Evolutionary conservation across 2,797 vertebrate genomes (phyloP), one percentile per base, ranked within the genome.

Genomic region (Amniataba percoides): DNA sequence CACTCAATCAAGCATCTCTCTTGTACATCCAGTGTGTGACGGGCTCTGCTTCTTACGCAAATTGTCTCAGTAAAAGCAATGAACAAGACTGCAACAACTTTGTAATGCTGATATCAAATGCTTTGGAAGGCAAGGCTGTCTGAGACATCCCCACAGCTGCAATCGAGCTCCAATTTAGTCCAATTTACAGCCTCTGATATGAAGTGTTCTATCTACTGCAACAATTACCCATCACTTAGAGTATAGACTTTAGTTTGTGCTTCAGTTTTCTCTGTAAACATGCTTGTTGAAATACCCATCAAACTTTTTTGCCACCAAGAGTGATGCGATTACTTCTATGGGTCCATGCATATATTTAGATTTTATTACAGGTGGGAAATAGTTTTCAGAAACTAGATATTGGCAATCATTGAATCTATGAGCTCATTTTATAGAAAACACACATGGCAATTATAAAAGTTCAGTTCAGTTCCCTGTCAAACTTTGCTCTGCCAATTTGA

Each of bases 1-100:
- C 76, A 83, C 66, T 78, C 25, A 71, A 65, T 77, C 36, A 25
- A 39, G 58, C 63, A 21, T 82, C 66, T 62, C 49, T 52, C 21
- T 55, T 62, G 58, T 43, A 34, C 2, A 51, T 66, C 48, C 62
- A 46, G 27, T 25, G n/a, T 68, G 71, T 64, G 74, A 67, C 23
- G 10, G 71, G 40, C 52, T 76, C 19, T 42, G 52, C n/a, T 58
- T 64, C 62, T 63, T 19, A 60, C 8, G 11, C 45, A 85, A 66
- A 83, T 51, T 62, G 43, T 76, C 48, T 56, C 62, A 42, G 60
- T 81, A 39, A 46, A 74, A 69, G 21, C 69, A 64, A 62, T 67
- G 42, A 72, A 61, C 21, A 51, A 31, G 51, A 56, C 21, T 61
- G 36, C 43, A 74, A 64, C 74, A 70, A 66, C 36, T 43, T 55